Percentiles rank a stretch among this genome's conserved stretches.
phyloP scores from a whole-genome alignment of 64 coral and sea anemone species.

The Actinia equina region DNA sequence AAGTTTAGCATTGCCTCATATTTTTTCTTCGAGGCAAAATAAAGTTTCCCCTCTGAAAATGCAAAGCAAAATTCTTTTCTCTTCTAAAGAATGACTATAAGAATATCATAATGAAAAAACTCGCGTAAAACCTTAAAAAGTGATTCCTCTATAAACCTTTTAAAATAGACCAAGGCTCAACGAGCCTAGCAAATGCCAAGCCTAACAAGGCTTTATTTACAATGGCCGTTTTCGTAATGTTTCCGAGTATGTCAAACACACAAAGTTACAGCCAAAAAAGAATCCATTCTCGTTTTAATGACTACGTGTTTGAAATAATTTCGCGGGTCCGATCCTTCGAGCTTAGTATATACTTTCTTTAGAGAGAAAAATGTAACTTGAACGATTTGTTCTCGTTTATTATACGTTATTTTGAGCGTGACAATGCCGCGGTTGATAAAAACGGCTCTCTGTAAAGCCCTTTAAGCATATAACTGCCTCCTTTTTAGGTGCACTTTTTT shows the following conservation, averaged over 20 bases:
- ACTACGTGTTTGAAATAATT: neutral
- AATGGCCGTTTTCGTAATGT: neutral
- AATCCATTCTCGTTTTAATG: neutral
- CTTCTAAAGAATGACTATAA: neutral
- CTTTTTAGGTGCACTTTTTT: neutral
- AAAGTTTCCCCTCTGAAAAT: neutral
- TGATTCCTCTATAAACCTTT: neutral
- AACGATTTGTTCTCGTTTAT: neutral
- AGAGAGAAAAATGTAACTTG: neutral
- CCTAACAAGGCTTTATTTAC: slow-evolving; percentile 1
- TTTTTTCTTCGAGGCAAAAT: neutral
- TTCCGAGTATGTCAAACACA: neutral
- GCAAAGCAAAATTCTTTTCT: neutral
- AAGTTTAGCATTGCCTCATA: neutral
- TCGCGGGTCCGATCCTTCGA: neutral
- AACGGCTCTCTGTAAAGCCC: neutral
- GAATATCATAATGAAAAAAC: neutral
- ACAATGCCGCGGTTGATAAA: neutral
- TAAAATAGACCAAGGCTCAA: neutral
- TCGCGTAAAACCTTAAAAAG: neutral
- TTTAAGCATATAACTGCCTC: neutral
- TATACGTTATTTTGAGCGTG: neutral
- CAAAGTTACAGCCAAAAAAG: neutral
- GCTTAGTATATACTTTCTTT: neutral
- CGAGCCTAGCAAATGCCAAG: neutral